Base-by-base conservation (phyloP, 1,140 invertebrate species). In the Gonatopus flavifemur region DNA sequence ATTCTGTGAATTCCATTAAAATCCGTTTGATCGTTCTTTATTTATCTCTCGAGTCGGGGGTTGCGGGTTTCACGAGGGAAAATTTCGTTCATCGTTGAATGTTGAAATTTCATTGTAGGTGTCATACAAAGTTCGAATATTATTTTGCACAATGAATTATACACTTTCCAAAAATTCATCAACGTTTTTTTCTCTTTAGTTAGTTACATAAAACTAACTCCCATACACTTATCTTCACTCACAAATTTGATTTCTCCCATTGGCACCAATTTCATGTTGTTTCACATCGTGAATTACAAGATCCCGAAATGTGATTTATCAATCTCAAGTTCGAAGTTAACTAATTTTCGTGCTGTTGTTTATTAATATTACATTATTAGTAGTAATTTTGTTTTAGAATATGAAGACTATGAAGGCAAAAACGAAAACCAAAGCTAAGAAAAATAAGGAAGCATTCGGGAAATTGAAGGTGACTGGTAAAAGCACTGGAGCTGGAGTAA, bases 361-460 rank as follows among this genome's bases (percentile, higher is more conserved):
- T 12, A 3, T 36, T 36, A 4, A 10, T n/a, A 13, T 50, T 13
- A 13, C 10, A 24, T 24, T 18, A 2, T n/a, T n/a, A 15, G 16
- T 3, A 2, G 9, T 8, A 24, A 18, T 9, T 31, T 35, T 20
- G 2, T 25, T 25, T 20, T 9, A 37, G 13, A 52, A 46, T 20
- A 52, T 52, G 41, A 59, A 56, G 31, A 39, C 56, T 3, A 22
- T 54, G n/a, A 49, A 40, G 32, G 30, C 24, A 5, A 28, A 28
- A 28, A 12, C 25, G 6, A 56, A 41, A 13, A 2, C 31, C 6
- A 56, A 44, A n/a, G 32, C 9, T 2, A 59, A 43, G 20, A 57
- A 53, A 8, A 40, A 18, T 20, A 51, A 33, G 20, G 40, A 22
- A 1, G 52, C 35, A 33, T 22, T 56, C 22, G 43, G 38, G 1